phyloP scores from a whole-genome alignment of 2,888 invertebrate species.

The Dusona sp. region DNA sequence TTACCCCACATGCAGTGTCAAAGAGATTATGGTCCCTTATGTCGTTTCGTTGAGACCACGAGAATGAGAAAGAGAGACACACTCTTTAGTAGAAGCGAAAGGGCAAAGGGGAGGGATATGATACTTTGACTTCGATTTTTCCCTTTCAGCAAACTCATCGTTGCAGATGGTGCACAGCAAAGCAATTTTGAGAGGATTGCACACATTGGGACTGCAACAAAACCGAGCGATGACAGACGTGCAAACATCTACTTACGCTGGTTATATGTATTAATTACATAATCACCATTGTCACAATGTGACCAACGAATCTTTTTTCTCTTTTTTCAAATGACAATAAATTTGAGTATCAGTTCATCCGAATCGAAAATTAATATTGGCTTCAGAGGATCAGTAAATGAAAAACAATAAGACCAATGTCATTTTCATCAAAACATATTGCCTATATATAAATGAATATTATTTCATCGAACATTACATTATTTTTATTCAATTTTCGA shows the following conservation, averaged over 20 bases:
- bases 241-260: constrained; percentile 45
- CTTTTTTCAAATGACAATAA: not conserved
- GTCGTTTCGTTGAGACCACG: constrained; percentile 43
- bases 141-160: constrained; percentile 24
- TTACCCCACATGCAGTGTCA: constrained; percentile 49
- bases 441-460: not conserved
- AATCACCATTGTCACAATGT: constrained; percentile 10
- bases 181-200: constrained; percentile 51
- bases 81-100: constrained; percentile 12
- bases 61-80: constrained; percentile 21
- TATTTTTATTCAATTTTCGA: too few species aligned
- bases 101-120: constrained; percentile 14
- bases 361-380: too few species aligned
- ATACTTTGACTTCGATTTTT: constrained; percentile 52
- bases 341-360: not conserved
- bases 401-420: too few species aligned
- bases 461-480: too few species aligned
- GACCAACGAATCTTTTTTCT: not conserved
- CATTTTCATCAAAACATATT: too few species aligned
- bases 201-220: constrained; percentile 21
- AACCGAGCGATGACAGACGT: constrained; percentile 47
- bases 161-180: constrained; percentile 38
- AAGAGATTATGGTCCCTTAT: constrained; percentile 64
- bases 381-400: too few species aligned
- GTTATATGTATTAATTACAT: constrained; percentile 33